These are phyloP conservation scores for Mesaphorura yosii DNA, from an alignment of 1,140 invertebrate genomes.

Conservation along the genomic window DNA sequence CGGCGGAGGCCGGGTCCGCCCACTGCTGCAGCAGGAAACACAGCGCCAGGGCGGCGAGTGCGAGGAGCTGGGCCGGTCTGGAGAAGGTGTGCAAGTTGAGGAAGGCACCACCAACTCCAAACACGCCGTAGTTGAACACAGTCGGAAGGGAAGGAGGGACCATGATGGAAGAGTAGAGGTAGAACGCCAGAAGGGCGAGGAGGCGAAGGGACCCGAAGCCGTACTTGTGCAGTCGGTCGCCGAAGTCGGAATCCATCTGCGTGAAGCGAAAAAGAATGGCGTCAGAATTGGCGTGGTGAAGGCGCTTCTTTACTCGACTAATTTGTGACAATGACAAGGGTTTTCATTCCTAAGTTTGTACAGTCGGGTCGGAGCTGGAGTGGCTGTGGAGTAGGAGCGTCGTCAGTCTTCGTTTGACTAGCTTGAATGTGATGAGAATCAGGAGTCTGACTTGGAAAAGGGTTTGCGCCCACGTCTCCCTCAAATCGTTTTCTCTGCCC, in stretches of 20 bases:
- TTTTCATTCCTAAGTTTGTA: too few relatives aligned
- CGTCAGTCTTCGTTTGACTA: neutral
- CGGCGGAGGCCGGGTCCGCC: neutral
- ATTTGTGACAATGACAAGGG: too few relatives aligned
- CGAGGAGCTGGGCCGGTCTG: neutral
- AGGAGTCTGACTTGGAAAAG: neutral
- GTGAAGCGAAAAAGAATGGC: too few relatives aligned
- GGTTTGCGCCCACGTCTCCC: neutral
- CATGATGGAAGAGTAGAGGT: neutral
- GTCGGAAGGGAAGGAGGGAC: neutral
- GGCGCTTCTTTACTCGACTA: too few relatives aligned
- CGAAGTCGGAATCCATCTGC: too few relatives aligned
- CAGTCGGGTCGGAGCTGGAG: too few relatives aligned
- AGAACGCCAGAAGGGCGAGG: neutral
- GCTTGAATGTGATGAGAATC: neutral
- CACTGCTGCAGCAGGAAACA: neutral
- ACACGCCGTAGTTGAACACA: neutral
- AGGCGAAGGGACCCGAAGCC: conserved; percentile 4
- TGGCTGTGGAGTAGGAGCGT: too few relatives aligned
- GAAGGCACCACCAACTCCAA: conserved; percentile 7
- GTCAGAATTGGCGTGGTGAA: too few relatives aligned
- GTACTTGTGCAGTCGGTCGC: conserved; percentile 3
- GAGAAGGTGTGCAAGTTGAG: conserved; percentile 7
- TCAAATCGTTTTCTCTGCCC: conserved; percentile 2
- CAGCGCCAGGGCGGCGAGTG: neutral